Percentiles rank a stretch among this genome's conserved stretches.
Conservation (phyloP, 2,113 vertebrate species). For the Glaucomys volans region DNA sequence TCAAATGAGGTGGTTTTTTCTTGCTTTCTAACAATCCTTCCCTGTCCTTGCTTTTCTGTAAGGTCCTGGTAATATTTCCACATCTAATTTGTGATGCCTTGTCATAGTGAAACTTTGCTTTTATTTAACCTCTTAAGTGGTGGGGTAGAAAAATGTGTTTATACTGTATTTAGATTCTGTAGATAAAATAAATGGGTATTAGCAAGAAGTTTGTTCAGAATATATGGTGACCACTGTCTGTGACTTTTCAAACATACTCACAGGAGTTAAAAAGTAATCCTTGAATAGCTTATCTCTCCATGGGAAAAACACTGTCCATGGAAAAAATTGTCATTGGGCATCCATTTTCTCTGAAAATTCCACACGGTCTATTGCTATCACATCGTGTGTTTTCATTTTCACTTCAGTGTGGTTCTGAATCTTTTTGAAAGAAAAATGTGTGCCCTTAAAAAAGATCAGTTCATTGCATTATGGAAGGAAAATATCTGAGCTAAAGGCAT, state of each 20-base stretch:
- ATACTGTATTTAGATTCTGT: neutral
- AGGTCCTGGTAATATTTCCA: neutral
- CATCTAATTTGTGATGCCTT: neutral
- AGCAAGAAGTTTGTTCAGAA: neutral
- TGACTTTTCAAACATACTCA: neutral
- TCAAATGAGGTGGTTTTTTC: neutral
- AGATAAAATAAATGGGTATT: neutral
- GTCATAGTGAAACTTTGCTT: neutral
- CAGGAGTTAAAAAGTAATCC: neutral
- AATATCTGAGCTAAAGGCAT: slow-evolving; percentile 35
- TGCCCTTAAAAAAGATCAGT: neutral
- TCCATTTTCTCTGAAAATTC: neutral
- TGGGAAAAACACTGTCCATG: neutral
- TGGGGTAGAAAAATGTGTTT: neutral
- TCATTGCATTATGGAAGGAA: slow-evolving; percentile 28
- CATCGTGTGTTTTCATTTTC: neutral
- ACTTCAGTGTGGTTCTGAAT: slow-evolving; percentile 47
- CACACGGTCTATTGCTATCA: neutral
- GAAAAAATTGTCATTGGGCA: neutral
- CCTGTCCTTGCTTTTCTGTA: neutral
- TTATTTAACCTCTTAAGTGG: neutral
- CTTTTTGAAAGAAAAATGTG: slow-evolving; percentile 67
- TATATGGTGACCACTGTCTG: neutral
- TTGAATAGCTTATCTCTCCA: neutral
- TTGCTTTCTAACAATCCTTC: neutral